Evolutionary conservation across 2,888 invertebrate genomes (phyloP), one percentile per base, ranked within the genome.

Genomic region (Polietes domitor): DNA sequence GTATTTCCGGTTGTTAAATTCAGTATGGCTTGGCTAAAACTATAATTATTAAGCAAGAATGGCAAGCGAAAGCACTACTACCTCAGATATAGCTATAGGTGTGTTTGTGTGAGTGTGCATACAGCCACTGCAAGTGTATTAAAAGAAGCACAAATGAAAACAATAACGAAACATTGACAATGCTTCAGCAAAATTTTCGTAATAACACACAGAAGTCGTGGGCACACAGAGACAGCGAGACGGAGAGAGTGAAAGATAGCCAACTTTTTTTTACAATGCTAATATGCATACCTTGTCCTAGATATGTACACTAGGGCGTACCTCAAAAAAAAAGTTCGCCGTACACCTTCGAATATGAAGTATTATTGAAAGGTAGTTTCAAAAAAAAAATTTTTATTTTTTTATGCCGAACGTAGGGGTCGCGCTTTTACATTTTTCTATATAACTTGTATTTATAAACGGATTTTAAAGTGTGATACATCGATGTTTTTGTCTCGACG

Each of bases 271-370:
- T n/a, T 37, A 75, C 83, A 80, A 80, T 80, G 41, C 75, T 83
- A 78, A 80, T 82, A 86, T 86, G 82, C 84, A 83, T 82, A 86
- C 86, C 86, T 87, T 87, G 86, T 82, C 83, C 86, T 83, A 87
- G 80, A 84, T 86, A 85, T 61, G 63, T 47, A 17, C n/a, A 19
- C n/a, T 65, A 12, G 10, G 4, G 24, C 21, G 41, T 68, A 68
- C n/a, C n/a, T n/a, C n/a, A n/a, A n/a, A n/a, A n/a, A n/a, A n/a
- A n/a, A n/a, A n/a, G n/a, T n/a, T n/a, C n/a, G n/a, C n/a, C n/a
- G n/a, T n/a, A n/a, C n/a, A n/a, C n/a, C n/a, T n/a, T n/a, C n/a
- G n/a, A n/a, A n/a, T n/a, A n/a, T n/a, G n/a, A n/a, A n/a, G n/a
- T n/a, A n/a, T n/a, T n/a, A n/a, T n/a, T n/a, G n/a, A n/a, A n/a